These are phyloP conservation scores for Cynaeus angustus DNA, from an alignment of 2,888 invertebrate genomes.

Conservation along the genomic window DNA sequence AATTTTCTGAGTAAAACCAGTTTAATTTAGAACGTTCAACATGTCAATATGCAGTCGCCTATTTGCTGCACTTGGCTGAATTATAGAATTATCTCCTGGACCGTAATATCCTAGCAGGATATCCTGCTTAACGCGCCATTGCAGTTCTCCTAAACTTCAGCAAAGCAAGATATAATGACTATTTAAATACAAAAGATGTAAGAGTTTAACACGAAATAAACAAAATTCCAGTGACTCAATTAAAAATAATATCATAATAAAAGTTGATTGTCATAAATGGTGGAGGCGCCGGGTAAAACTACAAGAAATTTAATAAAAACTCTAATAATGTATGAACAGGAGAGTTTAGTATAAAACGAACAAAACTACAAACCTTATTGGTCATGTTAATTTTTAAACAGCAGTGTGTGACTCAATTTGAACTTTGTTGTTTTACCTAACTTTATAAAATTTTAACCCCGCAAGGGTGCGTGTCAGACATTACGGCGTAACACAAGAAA, in stretches of 20 bases:
- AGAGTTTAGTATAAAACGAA: too few species aligned
- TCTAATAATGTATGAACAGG: too few species aligned
- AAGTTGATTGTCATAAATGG: not conserved
- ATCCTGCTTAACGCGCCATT: constrained; percentile 44
- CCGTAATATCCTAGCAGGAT: constrained; percentile 39
- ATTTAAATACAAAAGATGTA: constrained; percentile 16
- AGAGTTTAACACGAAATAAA: too few species aligned
- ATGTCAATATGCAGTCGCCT: constrained; percentile 11
- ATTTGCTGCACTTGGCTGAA: constrained; percentile 24
- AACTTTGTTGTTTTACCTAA: not conserved
- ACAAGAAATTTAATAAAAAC: too few species aligned
- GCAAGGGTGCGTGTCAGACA: constrained; percentile 28
- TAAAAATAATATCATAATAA: too few species aligned
- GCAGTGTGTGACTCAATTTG: too few species aligned
- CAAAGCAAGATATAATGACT: constrained; percentile 13
- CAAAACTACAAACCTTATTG: too few species aligned
- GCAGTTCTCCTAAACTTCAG: constrained; percentile 32
- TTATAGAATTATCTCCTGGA: constrained; percentile 41
- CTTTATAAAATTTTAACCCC: constrained; percentile 10
- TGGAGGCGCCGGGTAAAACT: not conserved
- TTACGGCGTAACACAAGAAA: constrained; percentile 42
- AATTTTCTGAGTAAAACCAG: not conserved
- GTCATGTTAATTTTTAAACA: too few species aligned
- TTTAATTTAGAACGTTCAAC: not conserved
- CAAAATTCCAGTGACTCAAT: too few species aligned